These are phyloP conservation scores for Dione vanillae DNA, from an alignment of 2,888 invertebrate genomes.

Conservation along the genomic window DNA sequence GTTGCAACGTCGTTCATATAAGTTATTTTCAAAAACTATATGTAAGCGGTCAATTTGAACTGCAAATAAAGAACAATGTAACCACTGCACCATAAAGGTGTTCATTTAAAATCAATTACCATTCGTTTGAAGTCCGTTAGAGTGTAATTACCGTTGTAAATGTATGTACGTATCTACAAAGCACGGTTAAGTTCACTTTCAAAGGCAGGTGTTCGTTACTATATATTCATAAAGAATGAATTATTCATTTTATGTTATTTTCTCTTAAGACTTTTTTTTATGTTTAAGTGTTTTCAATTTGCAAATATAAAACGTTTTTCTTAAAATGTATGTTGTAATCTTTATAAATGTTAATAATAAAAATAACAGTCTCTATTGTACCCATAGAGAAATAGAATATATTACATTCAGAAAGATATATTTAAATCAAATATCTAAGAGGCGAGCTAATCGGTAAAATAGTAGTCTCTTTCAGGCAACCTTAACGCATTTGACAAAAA, in stretches of 20 bases:
- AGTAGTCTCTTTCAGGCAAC: too few species aligned
- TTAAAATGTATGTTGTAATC: too few species aligned
- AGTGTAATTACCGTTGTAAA: conserved; percentile 4
- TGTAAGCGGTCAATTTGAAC: too few species aligned
- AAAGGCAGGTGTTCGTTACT: conserved; percentile 2
- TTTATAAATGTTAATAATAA: too few species aligned
- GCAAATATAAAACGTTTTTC: not conserved
- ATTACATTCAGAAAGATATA: too few species aligned
- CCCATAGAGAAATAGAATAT: too few species aligned
- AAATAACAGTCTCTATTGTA: too few species aligned
- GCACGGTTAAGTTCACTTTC: conserved; percentile 1
- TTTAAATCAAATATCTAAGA: too few species aligned
- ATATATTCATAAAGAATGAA: conserved; percentile 7
- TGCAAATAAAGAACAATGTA: not conserved
- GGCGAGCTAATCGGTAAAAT: too few species aligned
- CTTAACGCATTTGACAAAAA: too few species aligned
- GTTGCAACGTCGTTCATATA: too few species aligned
- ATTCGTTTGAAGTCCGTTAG: conserved; percentile 5
- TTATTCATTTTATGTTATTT: not conserved
- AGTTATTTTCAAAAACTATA: too few species aligned
- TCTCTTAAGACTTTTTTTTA: not conserved
- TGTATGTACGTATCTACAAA: conserved; percentile 3
- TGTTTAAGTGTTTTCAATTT: not conserved
- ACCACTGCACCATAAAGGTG: not conserved
- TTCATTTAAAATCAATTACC: not conserved